Conservation (phyloP, 2,888 invertebrate genomes). For the Drepanosiphum platanoidis region DNA sequence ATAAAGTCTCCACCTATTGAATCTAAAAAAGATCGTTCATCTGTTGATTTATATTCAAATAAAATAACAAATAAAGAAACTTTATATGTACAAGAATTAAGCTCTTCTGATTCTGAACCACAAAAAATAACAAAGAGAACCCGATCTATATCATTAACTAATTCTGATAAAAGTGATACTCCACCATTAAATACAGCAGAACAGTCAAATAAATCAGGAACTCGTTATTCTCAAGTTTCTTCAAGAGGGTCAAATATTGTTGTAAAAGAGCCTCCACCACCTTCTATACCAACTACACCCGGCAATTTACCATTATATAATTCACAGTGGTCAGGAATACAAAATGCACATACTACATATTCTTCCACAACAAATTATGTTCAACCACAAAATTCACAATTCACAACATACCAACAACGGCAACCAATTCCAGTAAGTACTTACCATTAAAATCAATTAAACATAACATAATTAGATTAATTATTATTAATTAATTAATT, state of each 20-base stretch:
- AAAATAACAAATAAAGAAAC: conserved; percentile 36
- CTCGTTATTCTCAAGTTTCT: conserved; percentile 23
- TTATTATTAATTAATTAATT: no score
- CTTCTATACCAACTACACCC: conserved; percentile 28
- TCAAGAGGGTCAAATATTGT: not conserved
- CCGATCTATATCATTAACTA: conserved; percentile 52
- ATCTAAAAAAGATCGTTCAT: conserved; percentile 30
- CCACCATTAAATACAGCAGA: conserved; percentile 33
- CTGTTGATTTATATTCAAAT: conserved; percentile 7
- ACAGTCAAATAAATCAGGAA: conserved; percentile 36
- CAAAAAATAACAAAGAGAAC: conserved; percentile 23
- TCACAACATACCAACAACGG: conserved; percentile 36
- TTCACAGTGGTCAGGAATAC: conserved; percentile 46
- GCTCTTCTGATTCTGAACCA: conserved; percentile 55
- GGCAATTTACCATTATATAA: conserved; percentile 27
- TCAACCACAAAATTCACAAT: conserved; percentile 43
- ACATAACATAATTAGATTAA: no score
- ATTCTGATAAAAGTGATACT: conserved; percentile 59
- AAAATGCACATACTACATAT: conserved; percentile 45
- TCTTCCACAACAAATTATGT: conserved; percentile 31
- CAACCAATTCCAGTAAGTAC: conserved; percentile 36
- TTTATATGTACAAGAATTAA: conserved; percentile 53
- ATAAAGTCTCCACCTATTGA: conserved; percentile 41
- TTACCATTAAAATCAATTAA: not conserved
- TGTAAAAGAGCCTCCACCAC: conserved; percentile 56